Evolutionary conservation across 2,797 vertebrate genomes (phyloP).

Genomic region (Acipenser ruthenus): DNA sequence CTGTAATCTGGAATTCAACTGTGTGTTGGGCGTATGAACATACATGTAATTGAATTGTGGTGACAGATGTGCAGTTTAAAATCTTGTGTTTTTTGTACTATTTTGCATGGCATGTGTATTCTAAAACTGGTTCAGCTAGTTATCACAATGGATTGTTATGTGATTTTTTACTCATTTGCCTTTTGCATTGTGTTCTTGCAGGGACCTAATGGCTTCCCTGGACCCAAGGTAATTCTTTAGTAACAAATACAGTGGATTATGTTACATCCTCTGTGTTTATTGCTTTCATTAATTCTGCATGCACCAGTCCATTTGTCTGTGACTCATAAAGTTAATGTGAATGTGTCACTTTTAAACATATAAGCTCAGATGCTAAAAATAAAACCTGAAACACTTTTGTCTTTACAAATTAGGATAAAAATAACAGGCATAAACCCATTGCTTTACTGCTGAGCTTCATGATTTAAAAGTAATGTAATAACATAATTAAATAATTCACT

Average conservation of each 20-base stretch:
- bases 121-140: neutral
- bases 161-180: neutral
- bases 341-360: conserved; percentile 57
- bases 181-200: conserved; percentile 47
- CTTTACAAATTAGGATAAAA: too few species aligned
- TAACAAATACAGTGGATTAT: conserved; percentile 15
- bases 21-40: too few species aligned
- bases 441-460: too few species aligned
- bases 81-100: too few species aligned
- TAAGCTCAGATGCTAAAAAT: conserved; percentile 50
- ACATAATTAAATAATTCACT: too few species aligned
- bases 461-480: too few species aligned
- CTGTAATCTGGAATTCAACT: too few species aligned
- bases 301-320: conserved; percentile 36
- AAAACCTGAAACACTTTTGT: too few species aligned
- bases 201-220: conserved; percentile 94
- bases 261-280: conserved; percentile 26
- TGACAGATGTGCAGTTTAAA: too few species aligned
- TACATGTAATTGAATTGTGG: too few species aligned
- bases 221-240: conserved; percentile 78
- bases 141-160: too few species aligned
- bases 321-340: conserved; percentile 27
- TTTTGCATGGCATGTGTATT: neutral
- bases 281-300: conserved; percentile 38
- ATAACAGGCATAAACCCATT: too few species aligned